Evolutionary conservation across 2,113 vertebrate species (phyloP).

Genomic region (Zosterops hypoxanthus): DNA sequence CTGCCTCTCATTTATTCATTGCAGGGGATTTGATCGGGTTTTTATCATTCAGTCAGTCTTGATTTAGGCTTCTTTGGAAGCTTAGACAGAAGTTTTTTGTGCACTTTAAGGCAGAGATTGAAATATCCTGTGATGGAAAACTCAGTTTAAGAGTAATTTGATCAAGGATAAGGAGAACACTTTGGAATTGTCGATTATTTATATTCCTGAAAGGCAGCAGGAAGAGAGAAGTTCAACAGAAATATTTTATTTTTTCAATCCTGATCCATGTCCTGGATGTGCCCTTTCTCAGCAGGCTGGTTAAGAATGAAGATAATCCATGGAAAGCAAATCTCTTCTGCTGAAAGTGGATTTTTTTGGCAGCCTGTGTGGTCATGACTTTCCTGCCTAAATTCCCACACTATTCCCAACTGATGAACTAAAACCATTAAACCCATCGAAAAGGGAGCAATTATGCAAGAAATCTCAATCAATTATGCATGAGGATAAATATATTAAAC

Average conservation of each 20-base stretch:
- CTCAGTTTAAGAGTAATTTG: background rate
- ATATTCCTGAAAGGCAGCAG: background rate
- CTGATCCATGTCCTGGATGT: background rate
- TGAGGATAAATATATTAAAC: constrained; percentile 31
- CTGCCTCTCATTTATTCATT: background rate
- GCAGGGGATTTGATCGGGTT: background rate
- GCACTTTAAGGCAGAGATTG: background rate
- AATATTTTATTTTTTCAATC: background rate
- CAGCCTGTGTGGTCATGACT: background rate
- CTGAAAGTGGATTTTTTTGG: background rate
- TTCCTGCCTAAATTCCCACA: background rate
- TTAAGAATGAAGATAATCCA: background rate
- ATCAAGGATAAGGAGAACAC: background rate
- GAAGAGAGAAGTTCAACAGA: too few relatives aligned
- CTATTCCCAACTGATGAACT: background rate
- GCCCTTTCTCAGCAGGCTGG: background rate
- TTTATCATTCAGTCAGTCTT: background rate
- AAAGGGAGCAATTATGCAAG: background rate
- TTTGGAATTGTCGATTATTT: background rate
- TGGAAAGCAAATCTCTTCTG: background rate
- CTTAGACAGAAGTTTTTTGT: background rate
- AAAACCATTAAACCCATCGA: background rate
- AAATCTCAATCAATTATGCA: constrained; percentile 26
- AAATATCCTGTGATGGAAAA: background rate
- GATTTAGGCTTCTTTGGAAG: background rate